Base-by-base conservation (phyloP, 2,888 invertebrate genomes). In the Polyommatus iphigenia region DNA sequence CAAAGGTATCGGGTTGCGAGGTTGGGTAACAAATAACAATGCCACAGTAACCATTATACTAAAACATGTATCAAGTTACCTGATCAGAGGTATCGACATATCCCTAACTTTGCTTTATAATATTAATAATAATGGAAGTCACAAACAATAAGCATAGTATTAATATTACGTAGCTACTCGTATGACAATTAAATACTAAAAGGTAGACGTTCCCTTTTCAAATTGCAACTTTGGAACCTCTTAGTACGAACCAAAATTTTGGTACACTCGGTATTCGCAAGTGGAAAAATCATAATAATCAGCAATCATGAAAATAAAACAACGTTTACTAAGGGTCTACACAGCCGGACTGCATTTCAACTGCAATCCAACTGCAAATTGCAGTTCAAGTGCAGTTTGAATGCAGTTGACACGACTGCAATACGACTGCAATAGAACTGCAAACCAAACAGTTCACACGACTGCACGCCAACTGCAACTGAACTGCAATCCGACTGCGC, bases 1-100 rank as follows among this genome's bases (percentile, higher is more conserved):
- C 41, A 72, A 72, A 72, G 18, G 54, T 41, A 41, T 72, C 20
- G 36, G 36, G 72, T 72, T 72, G 41, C 72, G 20, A 72, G n/a
- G 72, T 72, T 67, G 67, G 5, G 4, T 72, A 72, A 72, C 72
- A 72, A 72, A 1, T 72, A 72, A 72, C 72, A 72, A 72, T 72
- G 41, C 41, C 36, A 20, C 41, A 72, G 8, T 20, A 20, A 41
- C 72, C n/a, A 41, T 72, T 72, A n/a, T 72, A 20, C 36, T 72
- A 41, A 29, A 71, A 72, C 72, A 41, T n/a, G 41, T 72, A 72
- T 72, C 41, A 7, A 41, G 41, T n/a, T 71, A 72, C 72, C 20
- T n/a, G 36, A 41, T 20, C 24, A 71, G 32, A 71, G 32, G 32
- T 71, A 24, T 71, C 24, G 24, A 29, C 29, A 54, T 46, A 46